phyloP scores from a whole-genome alignment of 2,113 vertebrate species.

The Candoia aspera region DNA sequence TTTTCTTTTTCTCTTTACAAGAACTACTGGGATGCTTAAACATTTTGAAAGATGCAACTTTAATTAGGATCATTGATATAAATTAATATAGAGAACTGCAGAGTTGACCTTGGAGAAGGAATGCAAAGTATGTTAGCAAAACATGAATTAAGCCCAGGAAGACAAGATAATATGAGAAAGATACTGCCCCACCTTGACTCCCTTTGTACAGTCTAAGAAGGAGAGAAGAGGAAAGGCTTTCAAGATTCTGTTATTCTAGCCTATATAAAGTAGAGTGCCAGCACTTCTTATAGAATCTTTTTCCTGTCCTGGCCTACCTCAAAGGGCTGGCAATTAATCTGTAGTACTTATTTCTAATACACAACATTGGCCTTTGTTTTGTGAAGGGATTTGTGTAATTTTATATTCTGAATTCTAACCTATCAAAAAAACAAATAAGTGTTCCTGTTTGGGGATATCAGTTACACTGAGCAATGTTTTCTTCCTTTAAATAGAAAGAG shows the following conservation, averaged over 20 bases:
- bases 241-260: not conserved
- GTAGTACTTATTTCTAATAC: not conserved
- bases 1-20: not conserved
- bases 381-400: not conserved
- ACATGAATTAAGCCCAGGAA: not conserved
- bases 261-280: not conserved
- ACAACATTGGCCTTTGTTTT: not conserved
- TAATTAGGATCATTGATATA: not conserved
- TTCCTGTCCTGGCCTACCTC: not conserved
- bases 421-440: not conserved
- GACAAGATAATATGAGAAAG: not conserved
- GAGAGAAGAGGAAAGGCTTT: not conserved
- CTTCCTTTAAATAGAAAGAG: not conserved
- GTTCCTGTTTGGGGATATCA: not conserved
- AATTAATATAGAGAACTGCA: not conserved
- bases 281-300: not conserved
- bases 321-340: not conserved
- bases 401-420: not conserved
- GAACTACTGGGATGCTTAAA: not conserved
- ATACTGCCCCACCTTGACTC: not conserved
- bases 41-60: not conserved
- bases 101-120: not conserved
- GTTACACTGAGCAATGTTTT: not conserved
- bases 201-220: not conserved
- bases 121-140: not conserved